Base-by-base conservation (phyloP, 2,113 vertebrate species). In the Rostratula benghalensis region DNA sequence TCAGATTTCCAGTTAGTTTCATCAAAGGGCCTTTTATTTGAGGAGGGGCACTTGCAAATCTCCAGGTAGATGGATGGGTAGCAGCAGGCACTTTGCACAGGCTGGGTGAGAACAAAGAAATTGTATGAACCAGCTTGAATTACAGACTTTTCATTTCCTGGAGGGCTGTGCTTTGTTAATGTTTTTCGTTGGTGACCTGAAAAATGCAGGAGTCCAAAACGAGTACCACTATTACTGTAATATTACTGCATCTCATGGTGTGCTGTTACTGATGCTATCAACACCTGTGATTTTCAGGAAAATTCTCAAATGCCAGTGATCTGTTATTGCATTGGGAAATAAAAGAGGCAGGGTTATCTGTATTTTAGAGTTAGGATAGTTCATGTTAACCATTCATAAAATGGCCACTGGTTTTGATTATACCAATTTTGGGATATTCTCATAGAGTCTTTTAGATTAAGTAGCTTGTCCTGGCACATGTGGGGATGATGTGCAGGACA, bases 151-250 rank as follows among this genome's bases (percentile, higher is more conserved):
- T 91, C 79, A 46, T 83, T 68, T 95, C 28, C 82, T 80, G 71
- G 94, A 89, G 87, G 83, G 83, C 53, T 87, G 27, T 78, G 46
- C 84, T 95, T 93, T 91, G 68, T 90, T 93, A 80, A 83, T 95
- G 92, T 65, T 87, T 95, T 94, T 93, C 79, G 70, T 93, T 90
- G 93, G 90, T 96, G 94, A 89, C 79, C 90, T 96, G 95, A 95
- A 91, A 94, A 93, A 90, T 77, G 71, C 71, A 91, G 86, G 60
- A 93, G 63, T 91, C 79, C 10, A 18, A 93, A 96, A 86, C 7
- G 16, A 92, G 51, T 65, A 67, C 68, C 71, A 63, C 89, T 92
- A 88, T 92, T 96, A 83, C 85, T 90, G 67, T 93, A 90, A 91
- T 77, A 91, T 88, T 85, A 88, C 73, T 77, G 67, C 51, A 51